phyloP scores from a whole-genome alignment of 2,888 invertebrate species.

The Leucophora obtusa region DNA sequence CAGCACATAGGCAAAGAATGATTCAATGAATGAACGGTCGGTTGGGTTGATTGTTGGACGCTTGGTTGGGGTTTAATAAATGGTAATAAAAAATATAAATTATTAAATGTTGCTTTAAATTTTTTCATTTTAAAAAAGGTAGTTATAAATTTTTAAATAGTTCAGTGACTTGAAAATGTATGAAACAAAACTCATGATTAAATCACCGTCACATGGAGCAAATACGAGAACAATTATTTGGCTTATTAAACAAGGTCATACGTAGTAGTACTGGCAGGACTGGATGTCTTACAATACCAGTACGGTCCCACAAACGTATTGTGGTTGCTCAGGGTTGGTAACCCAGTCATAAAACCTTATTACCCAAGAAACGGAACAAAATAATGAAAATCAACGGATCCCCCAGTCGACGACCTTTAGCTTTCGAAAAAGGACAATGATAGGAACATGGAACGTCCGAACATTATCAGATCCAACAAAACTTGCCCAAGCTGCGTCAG shows the following conservation, averaged over 20 bases:
- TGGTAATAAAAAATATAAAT: neutral
- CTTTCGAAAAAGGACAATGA: too few species aligned
- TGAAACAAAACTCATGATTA: slow-evolving; percentile 33
- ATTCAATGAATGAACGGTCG: neutral
- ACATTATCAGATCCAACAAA: too few species aligned
- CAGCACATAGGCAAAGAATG: neutral
- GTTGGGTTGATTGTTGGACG: neutral
- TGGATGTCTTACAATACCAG: too few species aligned
- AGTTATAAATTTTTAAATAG: slow-evolving; percentile 45
- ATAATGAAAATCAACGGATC: too few species aligned
- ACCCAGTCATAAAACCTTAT: too few species aligned
- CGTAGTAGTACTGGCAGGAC: too few species aligned
- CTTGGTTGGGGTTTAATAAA: neutral
- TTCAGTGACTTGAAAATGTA: slow-evolving; percentile 50
- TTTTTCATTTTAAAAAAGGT: neutral
- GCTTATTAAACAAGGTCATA: slow-evolving; percentile 60
- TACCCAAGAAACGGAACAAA: too few species aligned
- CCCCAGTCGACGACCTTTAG: too few species aligned
- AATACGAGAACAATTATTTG: slow-evolving; percentile 44
- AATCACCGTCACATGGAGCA: slow-evolving; percentile 4
- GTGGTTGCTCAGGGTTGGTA: too few species aligned
- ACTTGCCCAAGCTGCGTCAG: too few species aligned
- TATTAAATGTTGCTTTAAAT: neutral
- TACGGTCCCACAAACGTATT: too few species aligned
- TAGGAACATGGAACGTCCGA: too few species aligned